These are phyloP conservation scores for Scolopax bukidnonensis DNA, from an alignment of 2,797 vertebrate species.

Conservation along the genomic window DNA sequence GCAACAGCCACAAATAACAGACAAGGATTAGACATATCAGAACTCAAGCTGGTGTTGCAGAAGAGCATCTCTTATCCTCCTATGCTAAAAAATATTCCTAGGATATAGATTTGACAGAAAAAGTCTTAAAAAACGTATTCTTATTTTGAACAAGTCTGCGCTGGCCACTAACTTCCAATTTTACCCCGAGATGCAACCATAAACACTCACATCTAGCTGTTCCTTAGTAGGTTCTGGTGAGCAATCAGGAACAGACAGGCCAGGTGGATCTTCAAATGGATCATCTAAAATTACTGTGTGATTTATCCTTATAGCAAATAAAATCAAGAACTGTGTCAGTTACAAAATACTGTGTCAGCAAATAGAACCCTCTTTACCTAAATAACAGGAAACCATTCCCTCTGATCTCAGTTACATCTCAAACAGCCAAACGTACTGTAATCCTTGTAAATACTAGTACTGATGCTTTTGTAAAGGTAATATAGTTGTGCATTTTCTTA, in stretches of 20 bases:
- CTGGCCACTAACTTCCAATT: not conserved
- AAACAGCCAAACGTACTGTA: not conserved
- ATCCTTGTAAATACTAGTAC: not conserved
- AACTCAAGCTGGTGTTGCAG: not conserved
- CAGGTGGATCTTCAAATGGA: slow-evolving; percentile 92
- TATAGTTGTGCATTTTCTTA: not conserved
- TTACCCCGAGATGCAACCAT: not conserved
- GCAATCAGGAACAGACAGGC: slow-evolving; percentile 88
- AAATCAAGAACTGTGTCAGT: slow-evolving; percentile 25
- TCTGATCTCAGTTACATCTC: not conserved
- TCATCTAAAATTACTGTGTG: slow-evolving; percentile 96
- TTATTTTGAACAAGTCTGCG: not conserved
- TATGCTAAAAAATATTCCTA: not conserved
- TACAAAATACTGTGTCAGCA: not conserved
- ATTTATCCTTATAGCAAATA: slow-evolving; percentile 86
- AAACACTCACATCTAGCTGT: slow-evolving; percentile 90
- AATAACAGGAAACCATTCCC: not conserved
- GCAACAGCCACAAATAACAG: not conserved
- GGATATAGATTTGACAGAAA: not conserved
- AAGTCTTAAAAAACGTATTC: not conserved
- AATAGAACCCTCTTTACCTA: not conserved
- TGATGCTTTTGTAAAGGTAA: not conserved
- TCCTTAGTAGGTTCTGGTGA: slow-evolving; percentile 94
- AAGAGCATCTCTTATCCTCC: not conserved
- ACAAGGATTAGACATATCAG: not conserved